phyloP scores from a whole-genome alignment of 2,888 invertebrate genomes.

The Acleris emargana region DNA sequence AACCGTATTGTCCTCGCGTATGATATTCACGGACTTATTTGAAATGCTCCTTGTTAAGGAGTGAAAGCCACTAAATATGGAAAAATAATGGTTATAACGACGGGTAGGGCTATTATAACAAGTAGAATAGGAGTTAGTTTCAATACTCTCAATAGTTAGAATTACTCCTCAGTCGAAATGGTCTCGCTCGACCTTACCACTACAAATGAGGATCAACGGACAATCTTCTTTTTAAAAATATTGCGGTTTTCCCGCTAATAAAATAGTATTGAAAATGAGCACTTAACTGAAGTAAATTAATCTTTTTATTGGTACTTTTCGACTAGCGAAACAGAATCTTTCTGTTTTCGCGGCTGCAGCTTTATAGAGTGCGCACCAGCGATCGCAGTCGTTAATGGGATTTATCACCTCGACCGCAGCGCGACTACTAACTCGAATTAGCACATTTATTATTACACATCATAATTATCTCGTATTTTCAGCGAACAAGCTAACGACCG shows the following conservation, averaged over 20 bases:
- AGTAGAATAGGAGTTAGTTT: too few species aligned
- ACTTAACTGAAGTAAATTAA: conserved; percentile 29
- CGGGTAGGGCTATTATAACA: too few species aligned
- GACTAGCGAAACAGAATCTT: conserved; percentile 29
- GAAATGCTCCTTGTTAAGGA: too few species aligned
- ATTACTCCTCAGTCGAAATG: too few species aligned
- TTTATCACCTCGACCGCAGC: conserved; percentile 58
- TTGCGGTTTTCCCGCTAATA: not conserved
- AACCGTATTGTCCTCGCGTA: too few species aligned
- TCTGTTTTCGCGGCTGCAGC: conserved; percentile 27
- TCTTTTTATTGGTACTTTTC: conserved; percentile 25
- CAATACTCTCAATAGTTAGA: too few species aligned
- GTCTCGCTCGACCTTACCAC: too few species aligned
- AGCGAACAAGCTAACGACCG: conserved; percentile 46
- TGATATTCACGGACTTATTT: too few species aligned
- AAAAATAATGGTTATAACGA: too few species aligned
- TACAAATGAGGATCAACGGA: not conserved
- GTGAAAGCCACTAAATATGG: too few species aligned
- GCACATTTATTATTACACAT: conserved; percentile 57
- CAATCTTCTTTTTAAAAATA: not conserved
- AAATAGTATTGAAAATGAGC: conserved; percentile 8
- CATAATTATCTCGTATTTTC: conserved; percentile 53
- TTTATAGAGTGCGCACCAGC: conserved; percentile 38
- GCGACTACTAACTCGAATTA: conserved; percentile 55
- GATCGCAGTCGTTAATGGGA: conserved; percentile 54